phyloP scores from a whole-genome alignment of 2,888 invertebrate genomes.

The Seira ritae region DNA sequence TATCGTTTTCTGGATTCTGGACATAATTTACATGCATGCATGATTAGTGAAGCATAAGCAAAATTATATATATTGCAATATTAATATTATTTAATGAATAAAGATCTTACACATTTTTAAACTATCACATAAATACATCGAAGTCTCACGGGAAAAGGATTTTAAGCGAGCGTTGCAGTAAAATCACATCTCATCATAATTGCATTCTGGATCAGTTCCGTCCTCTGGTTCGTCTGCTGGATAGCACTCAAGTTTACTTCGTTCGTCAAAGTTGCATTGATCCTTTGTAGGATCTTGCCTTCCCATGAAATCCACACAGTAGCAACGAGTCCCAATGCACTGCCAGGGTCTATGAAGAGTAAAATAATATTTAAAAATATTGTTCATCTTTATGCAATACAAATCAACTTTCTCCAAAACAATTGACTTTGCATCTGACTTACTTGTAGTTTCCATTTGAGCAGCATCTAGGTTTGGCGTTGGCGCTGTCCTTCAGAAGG shows the following conservation, averaged over 20 bases:
- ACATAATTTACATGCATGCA: too few species aligned
- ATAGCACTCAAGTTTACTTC: constrained; percentile 11
- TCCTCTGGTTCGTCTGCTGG: background rate
- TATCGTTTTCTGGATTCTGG: background rate
- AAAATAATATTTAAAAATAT: background rate
- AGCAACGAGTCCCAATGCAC: constrained; percentile 80
- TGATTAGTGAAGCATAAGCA: too few species aligned
- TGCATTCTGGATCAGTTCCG: constrained; percentile 11
- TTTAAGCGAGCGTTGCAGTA: too few species aligned
- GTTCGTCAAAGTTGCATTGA: background rate
- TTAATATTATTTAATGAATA: too few species aligned
- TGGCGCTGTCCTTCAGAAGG: constrained; percentile 76
- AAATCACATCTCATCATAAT: too few species aligned
- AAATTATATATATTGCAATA: too few species aligned
- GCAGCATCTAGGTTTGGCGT: constrained; percentile 80
- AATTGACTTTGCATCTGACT: too few species aligned
- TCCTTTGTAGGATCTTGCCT: constrained; percentile 55
- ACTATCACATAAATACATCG: too few species aligned
- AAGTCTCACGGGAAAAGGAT: too few species aligned
- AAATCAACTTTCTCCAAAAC: too few species aligned
- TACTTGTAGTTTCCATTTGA: constrained; percentile 80
- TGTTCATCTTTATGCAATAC: background rate
- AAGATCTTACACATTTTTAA: too few species aligned
- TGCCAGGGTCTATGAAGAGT: constrained; percentile 77
- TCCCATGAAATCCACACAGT: constrained; percentile 82